These are phyloP conservation scores for Perizoma flavofasciatum DNA, from an alignment of 2,888 invertebrate genomes.

Conservation along the genomic window DNA sequence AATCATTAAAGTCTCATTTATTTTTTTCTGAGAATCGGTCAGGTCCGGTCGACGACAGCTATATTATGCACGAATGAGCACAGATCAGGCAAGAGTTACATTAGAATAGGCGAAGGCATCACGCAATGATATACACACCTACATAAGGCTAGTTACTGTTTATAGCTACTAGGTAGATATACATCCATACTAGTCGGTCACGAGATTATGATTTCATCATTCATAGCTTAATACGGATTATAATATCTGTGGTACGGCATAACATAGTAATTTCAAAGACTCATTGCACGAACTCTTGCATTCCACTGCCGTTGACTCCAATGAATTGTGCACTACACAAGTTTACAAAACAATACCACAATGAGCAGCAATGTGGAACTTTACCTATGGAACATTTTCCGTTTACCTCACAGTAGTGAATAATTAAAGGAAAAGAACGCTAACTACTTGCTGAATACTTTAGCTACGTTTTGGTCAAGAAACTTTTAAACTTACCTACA, in stretches of 20 bases:
- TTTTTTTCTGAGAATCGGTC: slow-evolving; percentile 24
- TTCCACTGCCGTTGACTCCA: slow-evolving; percentile 5
- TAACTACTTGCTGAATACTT: too few species aligned
- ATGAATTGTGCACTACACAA: not conserved
- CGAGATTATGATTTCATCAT: slow-evolving; percentile 29
- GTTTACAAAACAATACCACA: slow-evolving; percentile 1
- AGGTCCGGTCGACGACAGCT: slow-evolving; percentile 27
- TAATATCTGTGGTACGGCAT: too few species aligned
- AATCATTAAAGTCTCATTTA: slow-evolving; percentile 23
- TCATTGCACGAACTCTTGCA: slow-evolving; percentile 12
- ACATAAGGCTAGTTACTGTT: slow-evolving; percentile 9
- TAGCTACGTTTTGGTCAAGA: too few species aligned
- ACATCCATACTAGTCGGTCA: slow-evolving; percentile 4
- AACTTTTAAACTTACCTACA: too few species aligned
- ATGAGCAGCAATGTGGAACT: not conserved
- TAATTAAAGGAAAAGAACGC: too few species aligned
- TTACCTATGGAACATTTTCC: too few species aligned
- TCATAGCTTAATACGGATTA: slow-evolving; percentile 5
- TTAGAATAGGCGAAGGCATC: slow-evolving; percentile 25
- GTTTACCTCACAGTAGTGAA: too few species aligned
- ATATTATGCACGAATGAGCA: too few species aligned
- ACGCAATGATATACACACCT: slow-evolving; percentile 23
- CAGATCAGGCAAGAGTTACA: too few species aligned
- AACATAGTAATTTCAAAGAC: slow-evolving; percentile 6
- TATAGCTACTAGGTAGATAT: not conserved